phyloP scores from a whole-genome alignment of 1,140 invertebrate genomes.

The Anastatus disparis region DNA sequence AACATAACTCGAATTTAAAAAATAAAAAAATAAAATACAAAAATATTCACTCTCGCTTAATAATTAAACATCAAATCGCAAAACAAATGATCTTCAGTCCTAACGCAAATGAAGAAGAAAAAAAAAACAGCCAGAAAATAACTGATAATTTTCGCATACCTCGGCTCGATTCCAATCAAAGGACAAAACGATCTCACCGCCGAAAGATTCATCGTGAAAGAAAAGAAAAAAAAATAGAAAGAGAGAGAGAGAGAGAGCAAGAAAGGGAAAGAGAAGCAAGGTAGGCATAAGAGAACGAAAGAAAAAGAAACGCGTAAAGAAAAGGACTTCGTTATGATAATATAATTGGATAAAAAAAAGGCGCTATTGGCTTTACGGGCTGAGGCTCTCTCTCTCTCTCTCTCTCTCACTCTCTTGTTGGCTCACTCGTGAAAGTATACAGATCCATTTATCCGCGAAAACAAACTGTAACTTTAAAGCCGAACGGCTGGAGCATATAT shows the following conservation, averaged over 20 bases:
- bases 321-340: conserved; percentile 21
- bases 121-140: conserved; percentile 6
- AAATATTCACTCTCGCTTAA: too few relatives aligned
- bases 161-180: not conserved
- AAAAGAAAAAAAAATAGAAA: not conserved
- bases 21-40: too few relatives aligned
- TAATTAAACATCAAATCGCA: too few relatives aligned
- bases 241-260: not conserved
- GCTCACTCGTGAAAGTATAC: conserved; percentile 40
- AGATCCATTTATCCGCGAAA: conserved; percentile 37
- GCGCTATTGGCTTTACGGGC: conserved; percentile 23
- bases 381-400: too few relatives aligned
- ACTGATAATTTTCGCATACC: not conserved
- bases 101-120: not conserved
- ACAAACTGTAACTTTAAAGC: conserved; percentile 31
- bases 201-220: not conserved
- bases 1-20: too few relatives aligned
- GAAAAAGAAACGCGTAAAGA: conserved; percentile 4
- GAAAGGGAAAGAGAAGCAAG: not conserved
- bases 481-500: conserved; percentile 26
- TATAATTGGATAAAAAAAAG: conserved; percentile 27
- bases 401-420: too few relatives aligned
- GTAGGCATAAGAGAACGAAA: not conserved
- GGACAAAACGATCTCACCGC: not conserved
- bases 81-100: too few relatives aligned